Conservation (phyloP, 2,797 vertebrate genomes). For the Cetoscarus ocellatus region DNA sequence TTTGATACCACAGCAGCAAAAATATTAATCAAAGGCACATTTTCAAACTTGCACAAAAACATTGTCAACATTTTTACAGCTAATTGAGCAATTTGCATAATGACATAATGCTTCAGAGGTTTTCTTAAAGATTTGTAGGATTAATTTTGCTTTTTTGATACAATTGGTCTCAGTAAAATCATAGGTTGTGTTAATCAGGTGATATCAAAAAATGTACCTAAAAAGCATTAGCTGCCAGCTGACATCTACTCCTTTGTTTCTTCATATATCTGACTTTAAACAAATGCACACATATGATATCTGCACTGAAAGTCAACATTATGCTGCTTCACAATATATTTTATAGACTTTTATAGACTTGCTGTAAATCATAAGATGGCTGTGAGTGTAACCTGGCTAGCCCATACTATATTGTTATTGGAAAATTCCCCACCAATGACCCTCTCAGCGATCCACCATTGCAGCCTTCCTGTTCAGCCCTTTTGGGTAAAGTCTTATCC, state of each 20-base stretch:
- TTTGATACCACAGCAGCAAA: too few species aligned
- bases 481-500: conserved; percentile 42
- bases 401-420: conserved; percentile 27
- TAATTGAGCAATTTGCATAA: too few species aligned
- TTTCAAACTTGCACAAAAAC: too few species aligned
- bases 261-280: too few species aligned
- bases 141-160: too few species aligned
- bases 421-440: conserved; percentile 54
- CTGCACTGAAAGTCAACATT: conserved; percentile 27
- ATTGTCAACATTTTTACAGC: too few species aligned
- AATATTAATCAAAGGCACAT: too few species aligned
- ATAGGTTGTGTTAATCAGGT: too few species aligned
- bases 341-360: conserved; percentile 14
- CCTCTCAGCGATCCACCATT: conserved; percentile 33
- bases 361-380: conserved; percentile 40
- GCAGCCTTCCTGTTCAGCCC: conserved; percentile 42
- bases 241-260: conserved; percentile 11
- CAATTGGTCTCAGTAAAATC: too few species aligned
- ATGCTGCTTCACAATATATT: conserved; percentile 6
- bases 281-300: neutral
- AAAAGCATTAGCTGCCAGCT: conserved; percentile 4
- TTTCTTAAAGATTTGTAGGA: too few species aligned
- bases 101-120: too few species aligned
- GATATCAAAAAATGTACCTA: too few species aligned
- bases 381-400: conserved; percentile 36